phyloP scores from a whole-genome alignment of 2,888 invertebrate genomes.

The Agelastica alni region DNA sequence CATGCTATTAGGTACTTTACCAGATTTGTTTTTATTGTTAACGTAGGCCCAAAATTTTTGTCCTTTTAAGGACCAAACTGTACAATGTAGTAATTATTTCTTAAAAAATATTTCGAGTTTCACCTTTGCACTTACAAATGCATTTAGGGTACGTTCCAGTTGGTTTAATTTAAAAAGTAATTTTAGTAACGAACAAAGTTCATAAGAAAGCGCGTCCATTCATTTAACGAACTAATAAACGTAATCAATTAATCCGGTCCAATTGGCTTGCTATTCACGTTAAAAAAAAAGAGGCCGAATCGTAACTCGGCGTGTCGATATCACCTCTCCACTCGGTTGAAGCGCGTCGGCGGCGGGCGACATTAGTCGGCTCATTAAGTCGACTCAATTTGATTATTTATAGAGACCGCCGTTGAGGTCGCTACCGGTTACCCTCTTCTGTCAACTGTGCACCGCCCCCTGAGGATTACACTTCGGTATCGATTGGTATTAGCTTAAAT shows the following conservation, averaged over 20 bases:
- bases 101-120: too few relatives aligned
- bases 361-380: constrained; percentile 46
- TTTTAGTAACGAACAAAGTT: too few relatives aligned
- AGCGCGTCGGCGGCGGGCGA: constrained; percentile 6
- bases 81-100: too few relatives aligned
- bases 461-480: constrained; percentile 40
- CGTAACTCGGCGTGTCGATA: constrained; percentile 7
- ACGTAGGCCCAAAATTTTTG: too few relatives aligned
- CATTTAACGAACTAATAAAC: background rate
- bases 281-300: constrained; percentile 15
- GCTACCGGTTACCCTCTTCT: constrained; percentile 42
- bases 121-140: too few relatives aligned
- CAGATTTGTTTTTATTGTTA: too few relatives aligned
- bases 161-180: too few relatives aligned
- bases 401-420: constrained; percentile 37
- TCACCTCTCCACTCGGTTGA: constrained; percentile 1
- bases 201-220: background rate
- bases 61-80: too few relatives aligned
- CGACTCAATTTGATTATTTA: constrained; percentile 44
- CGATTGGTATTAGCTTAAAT: constrained; percentile 45
- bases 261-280: background rate
- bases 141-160: too few relatives aligned
- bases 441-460: constrained; percentile 37
- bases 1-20: too few relatives aligned
- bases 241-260: constrained; percentile 1